Evolutionary conservation across 2,113 vertebrate species (phyloP), one percentile per base, ranked within the genome.

Genomic region (Merops nubicus): DNA sequence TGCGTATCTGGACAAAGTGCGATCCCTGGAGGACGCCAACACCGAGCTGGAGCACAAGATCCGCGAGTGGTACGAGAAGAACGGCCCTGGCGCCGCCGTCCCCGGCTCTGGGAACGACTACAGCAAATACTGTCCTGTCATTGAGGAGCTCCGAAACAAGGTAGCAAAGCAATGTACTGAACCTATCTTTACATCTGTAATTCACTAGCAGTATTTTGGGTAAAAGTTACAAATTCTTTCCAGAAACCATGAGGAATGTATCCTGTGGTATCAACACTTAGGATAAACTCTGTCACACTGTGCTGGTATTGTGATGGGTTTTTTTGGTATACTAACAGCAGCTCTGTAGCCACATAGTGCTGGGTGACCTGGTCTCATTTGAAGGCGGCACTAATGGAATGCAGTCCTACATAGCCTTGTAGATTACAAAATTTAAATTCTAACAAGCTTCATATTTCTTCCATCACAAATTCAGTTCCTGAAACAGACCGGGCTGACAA

Each of bases 51-150:
- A 98, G 84, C 18, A 83, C 70, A 98, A 98, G 95, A 98, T 99
- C 95, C 98, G 97, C 15, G 97, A 97, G 38, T 98, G 98, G 98
- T 98, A 98, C 6, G 98, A 98, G 92, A 98, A 98, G 43, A 98
- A 94, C 1, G 98, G 98, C 38, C 98, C 98, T 9, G 97, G 95
- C 11, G 65, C 97, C 15, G 80, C 14, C 28, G 57, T 90, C 10
- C 36, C 92, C 5, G 96, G 79, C 28, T 47, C 96, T 48, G 96
- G 97, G 22, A 95, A 82, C 1, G 98, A 98, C 59, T 98, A 98
- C 6, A 97, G 96, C 25, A 98, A 98, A 96, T 98, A 98, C 18
- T 93, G 94, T 14, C 94, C 96, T 6, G 1, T 98, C 69, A 98
- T 98, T 29, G 98, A 98, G 95, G 98, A 98, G 54, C 97, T 98